Base-by-base conservation (phyloP, 2,797 vertebrate species). In the Hirundo rustica region DNA sequence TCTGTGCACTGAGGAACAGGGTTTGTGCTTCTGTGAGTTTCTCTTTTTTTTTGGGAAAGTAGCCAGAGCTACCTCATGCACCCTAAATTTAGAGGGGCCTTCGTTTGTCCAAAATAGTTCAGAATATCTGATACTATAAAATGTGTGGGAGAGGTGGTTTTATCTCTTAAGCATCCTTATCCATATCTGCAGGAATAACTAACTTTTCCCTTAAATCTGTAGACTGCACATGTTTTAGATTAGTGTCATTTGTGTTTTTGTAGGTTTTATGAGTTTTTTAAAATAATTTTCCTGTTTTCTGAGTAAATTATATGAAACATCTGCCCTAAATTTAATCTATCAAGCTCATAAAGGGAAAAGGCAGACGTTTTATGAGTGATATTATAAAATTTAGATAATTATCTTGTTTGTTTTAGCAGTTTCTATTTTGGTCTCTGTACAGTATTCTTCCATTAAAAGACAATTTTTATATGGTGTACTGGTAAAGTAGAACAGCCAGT, bases 331-430 rank as follows among this genome's bases (percentile, higher is more conserved):
- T 94, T 94, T 97, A 93, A 97, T 94, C 92, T 89, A 92, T 89
- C 67, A 96, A 78, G 85, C 93, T 94, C 89, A 96, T 97, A 97
- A 97, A 97, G 90, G 70, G 84, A 93, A 96, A 85, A 80, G 70
- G 88, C 95, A 96, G 90, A 94, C 88, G 32, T 96, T 95, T 97
- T 95, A 95, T 86, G 88, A 73, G 77, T 86, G 93, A 95, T 94
- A 94, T 94, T 96, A 96, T 96, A 95, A 97, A 95, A 97, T 96
- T 97, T 94, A 95, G 83, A 94, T 89, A 95, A 96, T 97, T 93
- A 97, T 96, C 95, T 96, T 97, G 94, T 97, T 97, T 96, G 95
- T 93, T 97, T 97, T 94, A 96, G 89, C 93, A 91, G 80, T 96
- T 96, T 96, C 81, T 95, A 84, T 96, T 97, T 96, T 96, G 77